Evolutionary conservation across 64 coral and sea anemone species (phyloP), one percentile per base, ranked within the genome.

Genomic region (Pocillopora damicornis): DNA sequence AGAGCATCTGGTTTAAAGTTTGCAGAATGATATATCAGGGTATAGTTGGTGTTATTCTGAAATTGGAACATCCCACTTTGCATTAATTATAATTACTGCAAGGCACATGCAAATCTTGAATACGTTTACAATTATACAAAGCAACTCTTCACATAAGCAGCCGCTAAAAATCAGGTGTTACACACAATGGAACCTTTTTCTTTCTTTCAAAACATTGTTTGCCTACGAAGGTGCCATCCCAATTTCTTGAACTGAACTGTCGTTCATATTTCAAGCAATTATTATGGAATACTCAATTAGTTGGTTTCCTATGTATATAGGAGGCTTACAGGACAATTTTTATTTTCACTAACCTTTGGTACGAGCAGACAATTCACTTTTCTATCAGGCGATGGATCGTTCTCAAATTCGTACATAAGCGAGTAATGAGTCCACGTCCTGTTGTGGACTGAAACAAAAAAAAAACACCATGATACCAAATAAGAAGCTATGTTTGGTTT

Each of bases 351-450:
- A 38, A 85, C 81, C 64, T 20, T 85, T 85, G 81, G 42, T 58
- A 85, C 22, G 25, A 85, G 81, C 4, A 85, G 37, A 85, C 81
- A 85, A 2, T 66, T 15, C 81, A 73, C 30, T 1, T 58, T 18
- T 38, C 22, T 0, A 13, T 25, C 17, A 25, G 37, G 5, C 1
- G 17, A 58, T 72, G 35, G 67, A 11, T 67, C 7, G n/a, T 63
- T 25, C 0, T 1, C 0, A 66, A 85, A 85, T 14, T 72, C 1
- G 38, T 85, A 85, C 3, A 85, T 18, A 3, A 85, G 38, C 12
- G 81, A 85, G 58, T 85, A 85, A 59, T 85, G 81, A 23, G 81
- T 85, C 61, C 35, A 73, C 42, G 42, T 51, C 42, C 42, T 51
- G 65, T 71, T 71, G 16, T 15, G 10, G 8, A 15, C 81, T 85